These are phyloP conservation scores for Actias luna DNA, from an alignment of 2,888 invertebrate species.

Conservation along the genomic window DNA sequence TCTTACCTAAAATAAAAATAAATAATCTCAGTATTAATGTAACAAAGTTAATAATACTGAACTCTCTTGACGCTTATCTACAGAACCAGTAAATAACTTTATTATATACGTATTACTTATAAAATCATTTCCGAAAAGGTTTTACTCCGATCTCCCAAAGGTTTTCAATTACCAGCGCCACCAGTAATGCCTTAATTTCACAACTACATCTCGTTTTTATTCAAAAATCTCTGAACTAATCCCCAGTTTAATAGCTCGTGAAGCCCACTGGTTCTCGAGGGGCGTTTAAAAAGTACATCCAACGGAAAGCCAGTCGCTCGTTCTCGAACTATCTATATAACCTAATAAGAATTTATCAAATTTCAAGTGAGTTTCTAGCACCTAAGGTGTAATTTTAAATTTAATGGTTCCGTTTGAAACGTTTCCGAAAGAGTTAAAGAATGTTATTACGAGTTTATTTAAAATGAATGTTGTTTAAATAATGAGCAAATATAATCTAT, in stretches of 20 bases:
- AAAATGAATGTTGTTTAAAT: not conserved
- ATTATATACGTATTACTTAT: too few relatives aligned
- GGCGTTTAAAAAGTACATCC: constrained; percentile 45
- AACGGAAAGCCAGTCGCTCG: constrained; percentile 40
- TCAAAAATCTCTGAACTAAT: constrained; percentile 45
- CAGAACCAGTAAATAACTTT: too few relatives aligned
- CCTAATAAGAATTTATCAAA: constrained; percentile 40
- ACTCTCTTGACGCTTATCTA: too few relatives aligned
- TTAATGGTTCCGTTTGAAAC: constrained; percentile 7
- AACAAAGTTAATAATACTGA: too few relatives aligned
- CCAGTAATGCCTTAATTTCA: constrained; percentile 16
- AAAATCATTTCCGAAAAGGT: not conserved
- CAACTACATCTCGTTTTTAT: constrained; percentile 45
- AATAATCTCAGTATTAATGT: too few relatives aligned
- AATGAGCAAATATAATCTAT: not conserved
- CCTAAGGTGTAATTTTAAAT: constrained; percentile 11
- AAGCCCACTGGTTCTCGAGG: constrained; percentile 42
- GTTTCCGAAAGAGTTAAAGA: constrained; percentile 4
- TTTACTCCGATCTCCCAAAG: not conserved
- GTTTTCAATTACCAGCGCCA: not conserved
- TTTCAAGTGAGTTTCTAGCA: constrained; percentile 28
- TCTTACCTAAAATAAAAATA: too few relatives aligned
- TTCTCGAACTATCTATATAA: constrained; percentile 48
- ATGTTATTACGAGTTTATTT: not conserved
- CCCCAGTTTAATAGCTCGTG: constrained; percentile 54